Percentiles rank a stretch among this genome's conserved stretches.
Evolutionary conservation across 1,140 invertebrate species (phyloP).

Genomic region (Drosophila repletoides): DNA sequence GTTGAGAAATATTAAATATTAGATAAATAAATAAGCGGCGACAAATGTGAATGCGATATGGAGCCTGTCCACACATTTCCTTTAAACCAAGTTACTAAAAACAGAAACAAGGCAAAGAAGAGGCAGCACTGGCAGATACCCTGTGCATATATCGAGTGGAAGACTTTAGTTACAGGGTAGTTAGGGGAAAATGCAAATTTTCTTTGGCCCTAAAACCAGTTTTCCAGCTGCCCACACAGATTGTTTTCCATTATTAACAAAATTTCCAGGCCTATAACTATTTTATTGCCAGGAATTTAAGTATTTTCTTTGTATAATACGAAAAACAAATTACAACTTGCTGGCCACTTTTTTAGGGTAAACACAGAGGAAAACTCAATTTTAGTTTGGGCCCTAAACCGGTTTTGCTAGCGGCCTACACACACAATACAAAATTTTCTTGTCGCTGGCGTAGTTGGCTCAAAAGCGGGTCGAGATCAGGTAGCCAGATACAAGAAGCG

Average conservation of each 20-base stretch:
- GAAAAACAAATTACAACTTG: no score
- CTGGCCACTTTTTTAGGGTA: no score
- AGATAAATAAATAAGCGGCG: neutral
- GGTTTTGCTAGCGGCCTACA: no score
- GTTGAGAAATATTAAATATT: constrained; percentile 6
- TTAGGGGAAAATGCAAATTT: neutral
- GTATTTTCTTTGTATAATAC: no score
- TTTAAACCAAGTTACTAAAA: no score
- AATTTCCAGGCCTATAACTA: no score
- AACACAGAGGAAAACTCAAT: no score
- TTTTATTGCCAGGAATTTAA: no score
- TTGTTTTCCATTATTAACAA: constrained; percentile 7
- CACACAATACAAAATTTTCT: constrained; percentile 21
- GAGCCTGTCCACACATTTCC: constrained; percentile 21
- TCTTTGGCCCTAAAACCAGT: neutral
- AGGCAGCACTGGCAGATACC: no score
- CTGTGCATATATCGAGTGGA: no score
- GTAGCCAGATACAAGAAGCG: constrained; percentile 4
- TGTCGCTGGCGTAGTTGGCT: constrained; percentile 11
- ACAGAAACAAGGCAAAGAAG: no score
- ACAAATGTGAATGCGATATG: constrained; percentile 4
- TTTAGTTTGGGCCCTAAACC: no score
- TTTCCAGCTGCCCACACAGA: constrained; percentile 13
- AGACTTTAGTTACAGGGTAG: neutral
- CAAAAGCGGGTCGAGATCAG: constrained; percentile 28